A percentile compares a stretch with the other conserved stretches of the same genome.
Conservation (phyloP, 2,888 invertebrate species). For the Drosophila phalerata region DNA sequence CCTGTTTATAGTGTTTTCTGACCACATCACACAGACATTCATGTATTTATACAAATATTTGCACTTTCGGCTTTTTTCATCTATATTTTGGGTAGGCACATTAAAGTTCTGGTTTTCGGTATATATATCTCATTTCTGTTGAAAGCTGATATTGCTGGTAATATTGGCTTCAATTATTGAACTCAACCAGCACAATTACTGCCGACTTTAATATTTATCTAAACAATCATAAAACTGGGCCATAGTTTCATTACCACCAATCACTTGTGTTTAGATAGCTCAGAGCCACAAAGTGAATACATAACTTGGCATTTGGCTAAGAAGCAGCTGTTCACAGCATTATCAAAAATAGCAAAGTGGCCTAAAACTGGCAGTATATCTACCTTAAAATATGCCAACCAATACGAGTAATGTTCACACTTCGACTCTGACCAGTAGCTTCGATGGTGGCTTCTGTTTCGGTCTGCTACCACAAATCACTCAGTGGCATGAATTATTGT, state of each 20-base stretch:
- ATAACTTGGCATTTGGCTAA: slow-evolving; percentile 16
- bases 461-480: slow-evolving; percentile 77
- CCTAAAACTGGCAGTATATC: slow-evolving; percentile 25
- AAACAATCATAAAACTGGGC: background rate
- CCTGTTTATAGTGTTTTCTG: slow-evolving; percentile 57
- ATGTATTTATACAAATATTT: slow-evolving; percentile 59
- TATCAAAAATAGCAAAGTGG: slow-evolving; percentile 18
- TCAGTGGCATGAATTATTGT: slow-evolving; percentile 83
- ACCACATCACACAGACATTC: slow-evolving; percentile 55
- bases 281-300: background rate
- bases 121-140: background rate
- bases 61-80: slow-evolving; percentile 43
- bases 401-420: slow-evolving; percentile 70
- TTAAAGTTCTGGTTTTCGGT: slow-evolving; percentile 48
- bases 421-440: slow-evolving; percentile 51
- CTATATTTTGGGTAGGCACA: slow-evolving; percentile 11
- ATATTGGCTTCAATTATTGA: slow-evolving; percentile 20
- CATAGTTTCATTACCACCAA: background rate
- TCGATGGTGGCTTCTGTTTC: slow-evolving; percentile 49
- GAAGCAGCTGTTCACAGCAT: slow-evolving; percentile 41
- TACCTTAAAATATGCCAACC: slow-evolving; percentile 65
- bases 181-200: background rate
- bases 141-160: background rate
- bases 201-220: slow-evolving; percentile 9
- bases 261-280: background rate